phyloP scores from a whole-genome alignment of 2,797 vertebrate species.

The Pseudopleuronectes americanus region DNA sequence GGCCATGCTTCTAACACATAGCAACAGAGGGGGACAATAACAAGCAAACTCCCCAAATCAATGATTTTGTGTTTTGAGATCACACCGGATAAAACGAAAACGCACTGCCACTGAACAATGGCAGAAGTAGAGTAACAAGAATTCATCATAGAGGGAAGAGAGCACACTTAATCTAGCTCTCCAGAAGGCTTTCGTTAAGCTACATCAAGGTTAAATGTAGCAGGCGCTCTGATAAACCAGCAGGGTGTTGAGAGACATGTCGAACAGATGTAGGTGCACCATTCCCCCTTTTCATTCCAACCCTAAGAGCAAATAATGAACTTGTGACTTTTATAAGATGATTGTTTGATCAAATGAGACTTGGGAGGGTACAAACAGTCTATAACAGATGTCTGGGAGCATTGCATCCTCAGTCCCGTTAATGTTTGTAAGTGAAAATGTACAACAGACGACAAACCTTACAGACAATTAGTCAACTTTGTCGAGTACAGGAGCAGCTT shows the following conservation, averaged over 20 bases:
- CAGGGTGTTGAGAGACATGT: constrained; percentile 19
- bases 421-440: constrained; percentile 35
- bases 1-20: constrained; percentile 44
- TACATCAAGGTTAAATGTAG: constrained; percentile 61
- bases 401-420: constrained; percentile 42
- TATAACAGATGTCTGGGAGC: constrained; percentile 55
- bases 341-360: constrained; percentile 38
- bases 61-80: constrained; percentile 65
- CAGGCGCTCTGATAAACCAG: constrained; percentile 29
- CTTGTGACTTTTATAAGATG: constrained; percentile 44
- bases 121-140: constrained; percentile 29
- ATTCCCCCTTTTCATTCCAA: constrained; percentile 22
- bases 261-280: constrained; percentile 19
- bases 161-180: constrained; percentile 36
- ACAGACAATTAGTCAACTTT: constrained; percentile 23
- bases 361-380: constrained; percentile 42
- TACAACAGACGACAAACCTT: constrained; percentile 17
- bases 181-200: constrained; percentile 39
- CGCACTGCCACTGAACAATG: constrained; percentile 41
- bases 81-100: constrained; percentile 55
- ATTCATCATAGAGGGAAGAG: constrained; percentile 34
- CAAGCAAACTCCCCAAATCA: constrained; percentile 49
- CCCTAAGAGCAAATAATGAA: constrained; percentile 11
- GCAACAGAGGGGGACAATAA: constrained; percentile 31
- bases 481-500: constrained; percentile 13